Conservation (phyloP, 1,140 invertebrate genomes). For the Brachionus koreanus region DNA sequence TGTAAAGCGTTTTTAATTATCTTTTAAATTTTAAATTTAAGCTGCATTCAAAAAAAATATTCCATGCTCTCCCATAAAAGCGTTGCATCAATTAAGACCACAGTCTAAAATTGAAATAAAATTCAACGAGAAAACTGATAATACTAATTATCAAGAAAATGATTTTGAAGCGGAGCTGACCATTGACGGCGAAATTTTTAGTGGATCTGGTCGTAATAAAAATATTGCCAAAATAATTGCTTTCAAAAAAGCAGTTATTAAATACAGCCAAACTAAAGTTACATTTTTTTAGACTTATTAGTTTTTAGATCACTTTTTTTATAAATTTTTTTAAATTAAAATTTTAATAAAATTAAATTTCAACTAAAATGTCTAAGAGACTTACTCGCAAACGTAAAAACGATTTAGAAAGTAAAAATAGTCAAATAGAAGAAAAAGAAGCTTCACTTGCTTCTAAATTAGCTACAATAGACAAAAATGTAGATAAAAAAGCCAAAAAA, state of each 20-base stretch:
- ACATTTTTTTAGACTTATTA: slow-evolving; percentile 1
- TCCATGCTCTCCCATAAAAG: slow-evolving; percentile 37
- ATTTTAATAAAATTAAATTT: background rate
- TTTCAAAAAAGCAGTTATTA: slow-evolving; percentile 19
- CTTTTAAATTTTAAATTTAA: background rate
- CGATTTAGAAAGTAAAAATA: background rate
- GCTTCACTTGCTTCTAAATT: background rate
- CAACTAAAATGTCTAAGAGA: background rate
- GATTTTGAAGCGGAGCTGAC: background rate
- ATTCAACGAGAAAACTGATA: background rate
- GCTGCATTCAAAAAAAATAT: slow-evolving; percentile 16
- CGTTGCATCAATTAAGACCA: slow-evolving; percentile 2
- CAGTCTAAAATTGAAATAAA: background rate
- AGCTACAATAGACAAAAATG: background rate
- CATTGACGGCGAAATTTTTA: slow-evolving; percentile 10
- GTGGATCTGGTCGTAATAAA: background rate
- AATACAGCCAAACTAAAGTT: background rate
- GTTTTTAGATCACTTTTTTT: background rate
- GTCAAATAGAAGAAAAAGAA: background rate
- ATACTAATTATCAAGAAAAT: background rate
- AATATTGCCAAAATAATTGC: slow-evolving; percentile 20
- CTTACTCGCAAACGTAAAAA: slow-evolving; percentile 7
- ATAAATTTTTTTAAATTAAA: background rate
- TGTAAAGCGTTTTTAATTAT: slow-evolving; percentile 68
- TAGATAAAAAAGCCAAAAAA: slow-evolving; percentile 13